A percentile compares a stretch with the other conserved stretches of the same genome.
phyloP scores from a whole-genome alignment of 2,113 vertebrate genomes.

The Pao palembangensis region DNA sequence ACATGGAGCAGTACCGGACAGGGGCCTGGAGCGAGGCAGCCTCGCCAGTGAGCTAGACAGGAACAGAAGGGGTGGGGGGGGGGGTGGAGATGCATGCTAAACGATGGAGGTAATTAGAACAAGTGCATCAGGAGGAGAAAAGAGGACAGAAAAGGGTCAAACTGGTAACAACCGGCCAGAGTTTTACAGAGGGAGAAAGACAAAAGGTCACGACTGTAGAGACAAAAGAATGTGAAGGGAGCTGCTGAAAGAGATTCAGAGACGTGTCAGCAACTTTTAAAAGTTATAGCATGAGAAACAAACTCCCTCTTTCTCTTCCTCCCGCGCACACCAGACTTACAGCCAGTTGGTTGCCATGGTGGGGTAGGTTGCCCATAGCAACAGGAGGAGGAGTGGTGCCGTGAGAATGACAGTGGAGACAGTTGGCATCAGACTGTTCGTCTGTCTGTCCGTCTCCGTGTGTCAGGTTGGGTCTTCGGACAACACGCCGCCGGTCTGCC shows the following conservation, averaged over 20 bases:
- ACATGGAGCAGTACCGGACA: constrained; percentile 67
- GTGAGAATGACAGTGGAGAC: constrained; percentile 79
- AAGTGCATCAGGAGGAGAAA: constrained; percentile 35
- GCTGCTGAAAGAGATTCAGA: constrained; percentile 66
- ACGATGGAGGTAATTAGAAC: constrained; percentile 11
- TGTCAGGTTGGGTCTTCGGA: constrained; percentile 61
- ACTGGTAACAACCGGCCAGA: constrained; percentile 30
- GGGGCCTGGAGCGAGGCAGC: constrained; percentile 70
- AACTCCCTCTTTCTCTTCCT: constrained; percentile 59
- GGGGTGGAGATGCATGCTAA: constrained; percentile 6
- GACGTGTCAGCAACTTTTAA: constrained; percentile 75
- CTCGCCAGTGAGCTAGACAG: constrained; percentile 70
- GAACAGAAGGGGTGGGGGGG: constrained; percentile 7
- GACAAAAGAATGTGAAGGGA: constrained; percentile 65
- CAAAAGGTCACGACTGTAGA: constrained; percentile 60
- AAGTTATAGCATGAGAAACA: constrained; percentile 79
- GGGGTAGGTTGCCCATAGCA: constrained; percentile 81
- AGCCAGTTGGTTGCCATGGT: constrained; percentile 84
- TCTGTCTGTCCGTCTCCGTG: constrained; percentile 72
- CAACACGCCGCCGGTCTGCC: constrained; percentile 51
- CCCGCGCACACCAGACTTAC: constrained; percentile 70
- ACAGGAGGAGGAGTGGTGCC: constrained; percentile 81
- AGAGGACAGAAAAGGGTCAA: constrained; percentile 34
- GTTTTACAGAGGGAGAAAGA: constrained; percentile 56
- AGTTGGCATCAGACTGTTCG: constrained; percentile 82